Conservation (phyloP, 2,888 invertebrate genomes). For the Stramonita haemastoma region DNA sequence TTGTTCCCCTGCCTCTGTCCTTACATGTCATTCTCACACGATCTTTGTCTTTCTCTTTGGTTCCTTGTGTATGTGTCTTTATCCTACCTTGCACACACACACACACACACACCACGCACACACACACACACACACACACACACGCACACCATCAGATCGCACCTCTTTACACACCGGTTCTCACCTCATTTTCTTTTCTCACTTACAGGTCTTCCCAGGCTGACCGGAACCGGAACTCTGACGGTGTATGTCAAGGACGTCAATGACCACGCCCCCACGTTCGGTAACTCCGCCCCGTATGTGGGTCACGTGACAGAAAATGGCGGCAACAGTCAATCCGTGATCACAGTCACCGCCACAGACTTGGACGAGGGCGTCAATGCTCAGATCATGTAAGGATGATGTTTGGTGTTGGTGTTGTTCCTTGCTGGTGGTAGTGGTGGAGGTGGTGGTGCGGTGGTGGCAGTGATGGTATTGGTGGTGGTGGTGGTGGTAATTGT, state of each 20-base stretch:
- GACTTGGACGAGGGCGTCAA: conserved; percentile 84
- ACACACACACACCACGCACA: not conserved
- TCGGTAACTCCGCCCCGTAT: conserved; percentile 80
- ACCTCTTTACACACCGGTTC: not conserved
- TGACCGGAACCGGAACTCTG: conserved; percentile 93
- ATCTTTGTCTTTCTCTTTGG: not conserved
- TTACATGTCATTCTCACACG: not conserved
- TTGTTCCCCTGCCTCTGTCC: not conserved
- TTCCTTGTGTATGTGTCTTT: not conserved
- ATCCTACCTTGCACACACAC: not conserved
- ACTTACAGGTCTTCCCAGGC: conserved; percentile 91
- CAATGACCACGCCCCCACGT: conserved; percentile 94
- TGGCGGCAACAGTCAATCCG: conserved; percentile 51
- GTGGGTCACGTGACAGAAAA: conserved; percentile 65
- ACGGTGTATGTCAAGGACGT: conserved; percentile 93
- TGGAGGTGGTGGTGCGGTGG: no score
- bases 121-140: conserved; percentile 1
- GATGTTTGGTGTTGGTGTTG: no score
- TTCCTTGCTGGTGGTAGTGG: no score
- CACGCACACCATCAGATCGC: not conserved
- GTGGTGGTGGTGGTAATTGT: not conserved
- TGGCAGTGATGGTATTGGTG: no score
- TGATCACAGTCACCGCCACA: conserved; percentile 64
- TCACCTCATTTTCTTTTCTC: not conserved
- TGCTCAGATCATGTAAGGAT: conserved; percentile 85